These are phyloP conservation scores for Hypomecis atomaria DNA, from an alignment of 2,888 invertebrate genomes.

Conservation along the genomic window DNA sequence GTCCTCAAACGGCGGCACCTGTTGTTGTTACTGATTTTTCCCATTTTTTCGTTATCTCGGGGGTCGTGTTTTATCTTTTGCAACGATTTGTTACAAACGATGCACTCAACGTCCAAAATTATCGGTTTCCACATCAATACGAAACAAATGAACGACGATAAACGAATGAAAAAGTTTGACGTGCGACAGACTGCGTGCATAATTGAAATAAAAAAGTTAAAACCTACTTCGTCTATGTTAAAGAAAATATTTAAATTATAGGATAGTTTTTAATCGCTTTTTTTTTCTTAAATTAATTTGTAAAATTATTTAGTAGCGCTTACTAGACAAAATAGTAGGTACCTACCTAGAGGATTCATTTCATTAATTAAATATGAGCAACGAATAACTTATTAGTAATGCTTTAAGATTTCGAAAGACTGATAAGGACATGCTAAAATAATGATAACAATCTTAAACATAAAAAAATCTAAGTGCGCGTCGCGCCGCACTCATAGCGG, in stretches of 20 bases:
- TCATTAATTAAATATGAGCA: too few species aligned
- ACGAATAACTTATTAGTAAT: too few species aligned
- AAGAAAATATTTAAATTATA: constrained; percentile 7
- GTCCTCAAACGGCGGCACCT: constrained; percentile 64
- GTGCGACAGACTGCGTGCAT: constrained; percentile 54
- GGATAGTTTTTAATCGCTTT: constrained; percentile 25
- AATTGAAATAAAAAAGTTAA: constrained; percentile 49
- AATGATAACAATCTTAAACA: too few species aligned
- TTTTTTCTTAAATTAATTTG: too few species aligned
- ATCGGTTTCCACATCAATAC: constrained; percentile 80
- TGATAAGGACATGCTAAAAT: too few species aligned
- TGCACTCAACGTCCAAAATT: constrained; percentile 81
- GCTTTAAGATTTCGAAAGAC: too few species aligned
- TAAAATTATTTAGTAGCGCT: too few species aligned
- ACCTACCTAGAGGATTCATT: too few species aligned
- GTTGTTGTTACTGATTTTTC: constrained; percentile 63
- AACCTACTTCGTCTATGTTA: constrained; percentile 25
- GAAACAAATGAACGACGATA: constrained; percentile 68
- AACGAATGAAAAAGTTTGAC: constrained; percentile 53
- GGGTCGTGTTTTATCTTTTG: constrained; percentile 76
- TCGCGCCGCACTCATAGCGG: too few species aligned
- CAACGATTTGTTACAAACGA: constrained; percentile 82
- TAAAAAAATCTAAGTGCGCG: too few species aligned
- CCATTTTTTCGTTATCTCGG: constrained; percentile 58
- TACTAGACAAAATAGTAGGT: too few species aligned